Evolutionary conservation across 2,113 vertebrate species (phyloP).

Genomic region (Taurulus bubalis): DNA sequence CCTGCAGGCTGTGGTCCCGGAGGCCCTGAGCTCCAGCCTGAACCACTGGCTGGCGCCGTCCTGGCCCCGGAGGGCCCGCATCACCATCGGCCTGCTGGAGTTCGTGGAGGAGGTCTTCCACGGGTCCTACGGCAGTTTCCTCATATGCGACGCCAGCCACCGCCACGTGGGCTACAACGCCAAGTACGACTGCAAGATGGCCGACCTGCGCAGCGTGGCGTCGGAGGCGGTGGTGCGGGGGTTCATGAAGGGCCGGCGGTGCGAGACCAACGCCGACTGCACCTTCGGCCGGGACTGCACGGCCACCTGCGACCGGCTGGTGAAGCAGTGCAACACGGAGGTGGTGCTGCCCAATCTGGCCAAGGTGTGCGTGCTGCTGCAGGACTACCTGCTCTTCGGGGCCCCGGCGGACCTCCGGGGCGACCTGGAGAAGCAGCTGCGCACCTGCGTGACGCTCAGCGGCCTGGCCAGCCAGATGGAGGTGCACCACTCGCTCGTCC

Average conservation of each 20-base stretch:
- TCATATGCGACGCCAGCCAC: constrained; percentile 91
- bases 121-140: constrained; percentile 92
- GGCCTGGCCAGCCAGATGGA: constrained; percentile 97
- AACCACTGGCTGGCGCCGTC: constrained; percentile 94
- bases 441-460: constrained; percentile 93
- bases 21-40: constrained; percentile 75
- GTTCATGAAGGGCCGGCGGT: constrained; percentile 90
- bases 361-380: constrained; percentile 91
- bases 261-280: constrained; percentile 92
- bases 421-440: constrained; percentile 93
- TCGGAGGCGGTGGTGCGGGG: constrained; percentile 88
- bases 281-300: constrained; percentile 92
- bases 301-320: constrained; percentile 91
- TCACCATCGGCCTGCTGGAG: constrained; percentile 94
- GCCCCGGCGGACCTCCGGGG: constrained; percentile 86
- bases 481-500: constrained; percentile 94
- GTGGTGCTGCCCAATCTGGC: constrained; percentile 95
- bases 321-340: constrained; percentile 93
- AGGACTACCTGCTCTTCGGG: constrained; percentile 91
- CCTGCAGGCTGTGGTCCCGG: constrained; percentile 19
- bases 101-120: constrained; percentile 98
- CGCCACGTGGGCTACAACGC: constrained; percentile 91
- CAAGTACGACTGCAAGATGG: constrained; percentile 94
- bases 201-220: constrained; percentile 90
- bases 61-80: constrained; percentile 93